Evolutionary conservation across 2,113 vertebrate genomes (phyloP).

Genomic region (Sialia sialis): DNA sequence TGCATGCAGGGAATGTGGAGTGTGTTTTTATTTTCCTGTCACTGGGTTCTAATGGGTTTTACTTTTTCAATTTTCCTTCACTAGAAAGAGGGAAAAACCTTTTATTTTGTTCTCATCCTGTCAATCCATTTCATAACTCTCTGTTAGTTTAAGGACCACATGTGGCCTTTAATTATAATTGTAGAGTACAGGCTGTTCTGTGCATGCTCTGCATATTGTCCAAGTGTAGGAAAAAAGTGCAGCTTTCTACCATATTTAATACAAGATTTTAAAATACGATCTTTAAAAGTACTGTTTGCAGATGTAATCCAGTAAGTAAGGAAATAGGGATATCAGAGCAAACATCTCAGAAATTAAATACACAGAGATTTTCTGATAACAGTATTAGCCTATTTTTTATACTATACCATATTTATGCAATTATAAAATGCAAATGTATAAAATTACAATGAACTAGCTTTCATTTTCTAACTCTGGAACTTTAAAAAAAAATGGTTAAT

Average conservation of each 20-base stretch:
- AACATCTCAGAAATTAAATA: background rate
- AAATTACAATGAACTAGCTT: background rate
- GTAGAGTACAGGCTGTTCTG: background rate
- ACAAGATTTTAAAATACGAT: background rate
- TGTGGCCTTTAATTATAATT: background rate
- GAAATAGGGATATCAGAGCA: background rate
- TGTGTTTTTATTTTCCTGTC: constrained; percentile 15
- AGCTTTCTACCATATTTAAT: background rate
- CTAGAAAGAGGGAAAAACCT: background rate
- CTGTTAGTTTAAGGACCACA: background rate
- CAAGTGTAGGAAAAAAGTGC: background rate
- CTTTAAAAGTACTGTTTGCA: background rate
- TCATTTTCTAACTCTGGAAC: background rate
- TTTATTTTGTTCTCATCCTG: background rate
- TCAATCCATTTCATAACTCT: background rate
- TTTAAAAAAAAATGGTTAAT: background rate
- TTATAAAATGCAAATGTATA: background rate
- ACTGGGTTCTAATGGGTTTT: background rate
- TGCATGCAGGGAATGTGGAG: background rate
- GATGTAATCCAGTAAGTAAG: background rate
- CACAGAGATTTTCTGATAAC: background rate
- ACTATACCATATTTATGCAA: background rate
- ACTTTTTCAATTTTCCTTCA: background rate
- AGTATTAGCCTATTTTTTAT: background rate
- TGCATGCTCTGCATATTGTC: background rate